Evolutionary conservation across 2,113 vertebrate species (phyloP), one percentile per base, ranked within the genome.

Genomic region (zebrafish (Danio rerio)): DNA sequence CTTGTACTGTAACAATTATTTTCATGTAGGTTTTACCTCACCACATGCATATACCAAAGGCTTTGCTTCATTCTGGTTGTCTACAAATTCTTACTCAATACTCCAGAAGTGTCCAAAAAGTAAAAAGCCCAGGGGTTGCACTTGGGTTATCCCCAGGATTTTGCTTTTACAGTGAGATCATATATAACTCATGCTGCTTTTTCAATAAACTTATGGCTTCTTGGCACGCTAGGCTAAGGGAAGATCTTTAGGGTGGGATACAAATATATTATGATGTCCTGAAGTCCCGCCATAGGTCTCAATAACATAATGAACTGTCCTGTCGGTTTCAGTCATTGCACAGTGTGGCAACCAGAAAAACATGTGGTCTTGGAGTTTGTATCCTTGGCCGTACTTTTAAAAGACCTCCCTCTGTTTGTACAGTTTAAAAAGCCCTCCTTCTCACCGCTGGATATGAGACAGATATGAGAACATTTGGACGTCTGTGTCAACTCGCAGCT

Each of bases 231-330:
- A 81, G 2, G n/a, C 20, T 18, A 55, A 52, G 43, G 58, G 65
- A 63, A 81, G 58, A 81, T 61, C 58, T 74, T 81, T 65, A 73
- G 80, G 69, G 58, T 74, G 59, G 61, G 59, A 58, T 20, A 21
- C 52, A 74, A 65, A 74, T 55, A n/a, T 18, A 78, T 40, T 52
- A 18, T 42, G 15, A 78, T 66, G 59, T 66, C 6, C 45, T 50
- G 59, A 65, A 53, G 20, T 42, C 49, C 61, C 45, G 18, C 76
- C 6, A n/a, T 53, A 53, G 21, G 15, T 66, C 76, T 52, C 7
- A 55, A 55, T 65, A 52, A 66, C 47, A 63, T 78, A 42, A 78
- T 78, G 47, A 78, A 65, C 61, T 78, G 20, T 78, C 47, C 47
- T 78, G 59, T 76, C 47, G 7, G 52, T 2, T 42, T 75, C 6